Evolutionary conservation across 2,113 vertebrate species (phyloP), one percentile per base, ranked within the genome.

Genomic region (Bubo blakistoni): DNA sequence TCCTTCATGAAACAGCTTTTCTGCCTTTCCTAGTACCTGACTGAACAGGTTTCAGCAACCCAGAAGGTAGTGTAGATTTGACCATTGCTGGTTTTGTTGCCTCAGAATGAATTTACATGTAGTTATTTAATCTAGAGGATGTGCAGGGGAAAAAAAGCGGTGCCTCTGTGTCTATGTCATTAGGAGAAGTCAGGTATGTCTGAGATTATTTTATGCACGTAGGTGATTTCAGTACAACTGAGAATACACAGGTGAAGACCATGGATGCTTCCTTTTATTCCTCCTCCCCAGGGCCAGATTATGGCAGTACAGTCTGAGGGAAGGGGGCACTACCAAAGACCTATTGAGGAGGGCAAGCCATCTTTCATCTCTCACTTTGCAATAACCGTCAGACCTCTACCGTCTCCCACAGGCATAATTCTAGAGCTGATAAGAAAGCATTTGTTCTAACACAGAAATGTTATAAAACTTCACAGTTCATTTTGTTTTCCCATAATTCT

Each of bases 71-170:
- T n/a, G 72, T 4, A 77, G 22, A 18, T n/a, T 54, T 72, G 30
- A 78, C 40, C 3, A 0, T 13, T 88, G 16, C 29, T 92, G 7
- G 1, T 58, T 88, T 4, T 58, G 13, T 80, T 92, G 58, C 49
- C 67, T 86, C 27, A 70, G 62, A 62, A 10, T 38, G 58, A 10
- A 9, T 82, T 90, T 90, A 19, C 52, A 26, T 61, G 30, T 36
- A 58, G 11, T 52, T 71, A 74, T 30, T 47, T 58, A 65, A 66
- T 57, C 72, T 61, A 44, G 25, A 51, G 19, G 18, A 22, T 8
- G 17, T 16, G 2, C 2, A 0, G 1, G 4, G 3, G 6, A 7
- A 0, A 0, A 8, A 9, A 58, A 67, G 25, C 10, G 10, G 8
- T 18, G 61, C 15, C 10, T 34, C 0, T 58, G 22, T 42, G 9